phyloP scores from a whole-genome alignment of 2,113 vertebrate species.

The Halcyon senegalensis region DNA sequence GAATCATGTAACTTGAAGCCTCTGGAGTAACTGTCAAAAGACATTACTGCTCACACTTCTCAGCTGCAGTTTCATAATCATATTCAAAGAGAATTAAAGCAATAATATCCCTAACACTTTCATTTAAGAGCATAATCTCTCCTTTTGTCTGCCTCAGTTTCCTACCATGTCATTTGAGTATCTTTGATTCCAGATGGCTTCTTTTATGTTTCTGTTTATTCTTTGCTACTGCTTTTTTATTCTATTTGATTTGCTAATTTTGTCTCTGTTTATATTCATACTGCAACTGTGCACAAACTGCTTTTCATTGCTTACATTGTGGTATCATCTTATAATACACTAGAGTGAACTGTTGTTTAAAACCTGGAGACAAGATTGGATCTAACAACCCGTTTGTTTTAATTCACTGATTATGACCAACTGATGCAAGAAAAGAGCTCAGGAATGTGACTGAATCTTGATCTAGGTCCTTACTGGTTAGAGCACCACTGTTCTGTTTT shows the following conservation, averaged over 20 bases:
- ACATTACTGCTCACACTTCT: slow-evolving; percentile 29
- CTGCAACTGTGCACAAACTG: slow-evolving; percentile 34
- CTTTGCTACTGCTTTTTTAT: slow-evolving; percentile 42
- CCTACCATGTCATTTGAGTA: slow-evolving; percentile 36
- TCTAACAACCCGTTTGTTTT: not conserved
- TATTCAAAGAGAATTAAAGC: slow-evolving; percentile 58
- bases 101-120: slow-evolving; percentile 31
- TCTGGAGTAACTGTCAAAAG: slow-evolving; percentile 50
- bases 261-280: slow-evolving; percentile 31
- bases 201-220: slow-evolving; percentile 57
- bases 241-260: slow-evolving; percentile 67
- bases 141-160: slow-evolving; percentile 68
- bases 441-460: not conserved
- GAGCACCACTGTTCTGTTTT: not conserved
- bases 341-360: not conserved
- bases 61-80: slow-evolving; percentile 27
- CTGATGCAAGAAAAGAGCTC: not conserved
- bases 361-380: not conserved
- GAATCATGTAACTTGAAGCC: slow-evolving; percentile 39
- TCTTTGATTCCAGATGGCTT: slow-evolving; percentile 59
- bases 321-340: not conserved
- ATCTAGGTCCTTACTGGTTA: not conserved
- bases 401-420: not conserved
- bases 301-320: slow-evolving; percentile 52
- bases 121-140: slow-evolving; percentile 29